Evolutionary conservation across 30 jellyfish, hydroid and myxozoan genomes (phyloP).

Genomic region (Morbakka virulenta): DNA sequence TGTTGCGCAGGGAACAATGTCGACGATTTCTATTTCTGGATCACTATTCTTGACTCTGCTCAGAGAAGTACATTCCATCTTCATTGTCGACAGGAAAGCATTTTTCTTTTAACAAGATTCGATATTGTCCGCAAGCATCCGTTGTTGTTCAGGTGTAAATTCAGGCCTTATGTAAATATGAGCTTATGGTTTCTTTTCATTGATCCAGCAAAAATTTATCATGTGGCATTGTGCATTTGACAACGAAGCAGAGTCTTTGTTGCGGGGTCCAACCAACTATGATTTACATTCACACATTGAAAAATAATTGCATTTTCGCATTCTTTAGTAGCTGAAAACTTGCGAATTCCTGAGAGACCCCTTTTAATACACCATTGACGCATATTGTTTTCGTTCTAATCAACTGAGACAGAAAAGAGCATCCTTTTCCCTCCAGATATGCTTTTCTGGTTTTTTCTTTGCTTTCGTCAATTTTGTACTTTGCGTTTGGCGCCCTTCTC

Average conservation of each 20-base stretch:
- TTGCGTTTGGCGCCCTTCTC: not conserved
- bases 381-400: not conserved
- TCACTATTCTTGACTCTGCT: not conserved
- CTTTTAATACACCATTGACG: not conserved
- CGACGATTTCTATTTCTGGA: not conserved
- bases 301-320: not conserved
- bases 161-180: no score
- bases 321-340: not conserved
- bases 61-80: not conserved
- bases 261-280: not conserved
- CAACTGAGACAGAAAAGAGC: not conserved
- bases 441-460: not conserved
- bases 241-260: not conserved
- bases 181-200: not conserved
- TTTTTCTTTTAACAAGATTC: not conserved
- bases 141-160: not conserved
- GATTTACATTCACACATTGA: not conserved
- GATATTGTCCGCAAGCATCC: not conserved
- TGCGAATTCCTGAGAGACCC: not conserved
- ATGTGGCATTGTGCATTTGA: not conserved
- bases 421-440: not conserved
- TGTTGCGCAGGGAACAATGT: not conserved
- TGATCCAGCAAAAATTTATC: not conserved
- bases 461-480: conserved; percentile 6
- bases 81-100: not conserved